Conservation (phyloP, 2,888 invertebrate species). For the Plagodis pulveraria region DNA sequence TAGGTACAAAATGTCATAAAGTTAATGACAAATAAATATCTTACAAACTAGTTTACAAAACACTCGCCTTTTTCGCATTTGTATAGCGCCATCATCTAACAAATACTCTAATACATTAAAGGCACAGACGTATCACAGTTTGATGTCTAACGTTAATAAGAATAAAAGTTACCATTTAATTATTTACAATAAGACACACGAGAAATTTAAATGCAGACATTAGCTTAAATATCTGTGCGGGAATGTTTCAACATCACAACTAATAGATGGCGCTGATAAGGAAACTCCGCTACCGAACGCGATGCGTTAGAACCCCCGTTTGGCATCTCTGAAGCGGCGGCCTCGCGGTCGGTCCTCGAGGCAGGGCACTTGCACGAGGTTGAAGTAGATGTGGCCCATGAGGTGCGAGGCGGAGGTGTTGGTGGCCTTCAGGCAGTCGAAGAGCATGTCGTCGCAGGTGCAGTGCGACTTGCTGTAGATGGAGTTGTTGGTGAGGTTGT, state of each 20-base stretch:
- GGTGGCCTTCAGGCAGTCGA: conserved; percentile 91
- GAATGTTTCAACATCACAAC: conserved; percentile 48
- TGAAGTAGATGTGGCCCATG: conserved; percentile 95
- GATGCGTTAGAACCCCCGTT: conserved; percentile 78
- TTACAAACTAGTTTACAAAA: conserved; percentile 47
- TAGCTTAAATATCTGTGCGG: conserved; percentile 59
- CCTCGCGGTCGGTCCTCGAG: conserved; percentile 84
- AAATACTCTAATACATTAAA: conserved; percentile 65
- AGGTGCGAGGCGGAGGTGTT: conserved; percentile 89
- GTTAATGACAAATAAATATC: conserved; percentile 54
- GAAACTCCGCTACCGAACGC: conserved; percentile 48
- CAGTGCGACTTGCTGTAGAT: conserved; percentile 96
- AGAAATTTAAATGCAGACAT: conserved; percentile 43
- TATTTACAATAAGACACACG: conserved; percentile 51
- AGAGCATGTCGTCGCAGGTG: conserved; percentile 93
- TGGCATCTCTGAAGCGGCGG: conserved; percentile 78
- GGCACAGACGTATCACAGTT: conserved; percentile 84
- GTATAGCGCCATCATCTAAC: conserved; percentile 71
- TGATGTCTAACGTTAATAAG: conserved; percentile 66
- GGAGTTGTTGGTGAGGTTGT: conserved; percentile 93
- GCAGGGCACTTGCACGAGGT: conserved; percentile 91
- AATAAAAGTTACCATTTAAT: conserved; percentile 49
- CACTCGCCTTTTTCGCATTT: conserved; percentile 49
- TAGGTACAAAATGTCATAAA: conserved; percentile 38
- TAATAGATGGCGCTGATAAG: conserved; percentile 68